Conservation (phyloP, 2,888 invertebrate genomes). For the Diaprepes abbreviatus region DNA sequence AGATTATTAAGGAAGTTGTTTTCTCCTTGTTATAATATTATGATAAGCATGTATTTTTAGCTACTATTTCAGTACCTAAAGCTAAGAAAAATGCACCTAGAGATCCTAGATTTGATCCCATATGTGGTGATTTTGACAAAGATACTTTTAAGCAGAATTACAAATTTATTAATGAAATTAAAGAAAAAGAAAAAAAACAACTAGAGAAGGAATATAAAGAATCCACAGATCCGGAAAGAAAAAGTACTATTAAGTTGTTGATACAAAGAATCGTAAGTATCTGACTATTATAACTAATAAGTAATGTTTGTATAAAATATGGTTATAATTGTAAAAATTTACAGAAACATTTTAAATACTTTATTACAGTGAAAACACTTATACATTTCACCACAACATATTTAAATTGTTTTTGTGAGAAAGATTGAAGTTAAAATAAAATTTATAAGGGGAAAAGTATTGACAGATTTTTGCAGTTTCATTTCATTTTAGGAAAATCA, state of each 20-base stretch:
- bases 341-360: too few species aligned
- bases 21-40: too few species aligned
- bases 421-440: too few species aligned
- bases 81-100: constrained; percentile 61
- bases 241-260: constrained; percentile 77
- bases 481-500: constrained; percentile 77
- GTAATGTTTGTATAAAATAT: too few species aligned
- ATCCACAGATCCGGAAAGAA: constrained; percentile 74
- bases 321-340: too few species aligned
- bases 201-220: constrained; percentile 75
- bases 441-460: too few species aligned
- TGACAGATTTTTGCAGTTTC: too few species aligned
- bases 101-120: constrained; percentile 91
- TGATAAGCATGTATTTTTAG: constrained; percentile 1
- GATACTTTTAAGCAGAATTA: constrained; percentile 83
- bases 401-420: too few species aligned
- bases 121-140: constrained; percentile 84
- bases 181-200: constrained; percentile 77
- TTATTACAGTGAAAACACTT: too few species aligned
- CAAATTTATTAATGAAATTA: constrained; percentile 81
- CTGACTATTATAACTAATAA: too few species aligned
- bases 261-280: constrained; percentile 76
- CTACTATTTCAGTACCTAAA: constrained; percentile 64
- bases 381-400: too few species aligned
- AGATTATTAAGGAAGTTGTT: too few species aligned